Evolutionary conservation across 1,140 invertebrate genomes (phyloP).

Genomic region (Dysdera silvatica): DNA sequence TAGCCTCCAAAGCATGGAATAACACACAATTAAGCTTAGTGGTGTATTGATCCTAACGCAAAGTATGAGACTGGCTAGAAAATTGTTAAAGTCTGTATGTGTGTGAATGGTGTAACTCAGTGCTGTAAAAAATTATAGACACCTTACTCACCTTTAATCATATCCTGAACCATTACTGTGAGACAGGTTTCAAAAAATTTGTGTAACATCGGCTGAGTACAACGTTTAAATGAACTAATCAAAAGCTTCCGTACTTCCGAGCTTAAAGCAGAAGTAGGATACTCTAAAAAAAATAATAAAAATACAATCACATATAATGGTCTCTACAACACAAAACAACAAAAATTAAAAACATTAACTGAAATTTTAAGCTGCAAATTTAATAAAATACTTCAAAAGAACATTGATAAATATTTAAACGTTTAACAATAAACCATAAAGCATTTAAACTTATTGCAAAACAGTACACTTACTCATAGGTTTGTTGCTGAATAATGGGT

Average conservation of each 20-base stretch:
- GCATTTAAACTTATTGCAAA: not conserved
- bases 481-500: conserved; percentile 39
- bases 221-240: conserved; percentile 7
- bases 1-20: too few species aligned
- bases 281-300: conserved; percentile 17
- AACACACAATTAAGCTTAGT: too few species aligned
- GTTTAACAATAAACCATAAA: too few species aligned
- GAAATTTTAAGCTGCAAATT: not conserved
- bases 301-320: not conserved
- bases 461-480: conserved; percentile 36
- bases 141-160: conserved; percentile 18
- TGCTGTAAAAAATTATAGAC: not conserved
- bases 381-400: not conserved
- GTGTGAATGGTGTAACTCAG: not conserved
- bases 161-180: conserved; percentile 17
- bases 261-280: conserved; percentile 14
- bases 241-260: conserved; percentile 2
- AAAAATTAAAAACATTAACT: not conserved
- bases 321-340: not conserved
- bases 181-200: conserved; percentile 26
- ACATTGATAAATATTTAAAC: not conserved
- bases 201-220: conserved; percentile 7
- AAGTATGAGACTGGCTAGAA: too few species aligned
- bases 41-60: too few species aligned
- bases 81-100: not conserved